phyloP scores from a whole-genome alignment of 2,113 vertebrate species.

The Sminthopsis crassicaudata region DNA sequence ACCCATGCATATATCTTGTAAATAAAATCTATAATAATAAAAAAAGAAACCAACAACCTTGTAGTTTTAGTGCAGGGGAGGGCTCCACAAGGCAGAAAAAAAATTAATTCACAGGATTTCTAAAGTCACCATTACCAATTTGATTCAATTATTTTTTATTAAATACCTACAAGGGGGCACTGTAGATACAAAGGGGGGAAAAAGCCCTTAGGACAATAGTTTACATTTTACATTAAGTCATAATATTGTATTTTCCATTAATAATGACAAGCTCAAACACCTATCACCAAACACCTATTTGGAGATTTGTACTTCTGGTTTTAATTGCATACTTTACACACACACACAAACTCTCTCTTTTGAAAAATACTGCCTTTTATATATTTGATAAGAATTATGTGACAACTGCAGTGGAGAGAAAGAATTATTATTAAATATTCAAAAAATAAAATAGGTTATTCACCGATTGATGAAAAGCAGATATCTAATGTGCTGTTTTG shows the following conservation, averaged over 20 bases:
- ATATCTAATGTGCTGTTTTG: background rate
- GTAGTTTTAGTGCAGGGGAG: rapidly evolving
- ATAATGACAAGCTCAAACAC: background rate
- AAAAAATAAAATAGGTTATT: background rate
- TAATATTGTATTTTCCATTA: background rate
- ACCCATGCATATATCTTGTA: no score
- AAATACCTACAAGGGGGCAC: background rate
- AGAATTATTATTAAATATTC: background rate
- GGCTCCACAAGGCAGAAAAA: background rate
- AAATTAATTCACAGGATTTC: background rate
- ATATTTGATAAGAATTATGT: background rate
- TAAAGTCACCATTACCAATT: background rate
- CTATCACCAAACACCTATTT: background rate
- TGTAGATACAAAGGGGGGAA: background rate
- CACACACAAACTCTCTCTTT: background rate
- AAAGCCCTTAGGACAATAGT: background rate
- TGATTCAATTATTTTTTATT: background rate
- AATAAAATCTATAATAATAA: no score
- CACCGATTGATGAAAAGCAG: background rate
- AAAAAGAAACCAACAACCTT: no score
- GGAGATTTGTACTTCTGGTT: background rate
- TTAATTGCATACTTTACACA: background rate
- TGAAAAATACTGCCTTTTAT: background rate
- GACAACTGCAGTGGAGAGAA: no score
- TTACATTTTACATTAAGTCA: background rate